A percentile compares a stretch with the other conserved stretches of the same genome.
Evolutionary conservation across 2,113 vertebrate genomes (phyloP).

Genomic region (Lampris incognitus): DNA sequence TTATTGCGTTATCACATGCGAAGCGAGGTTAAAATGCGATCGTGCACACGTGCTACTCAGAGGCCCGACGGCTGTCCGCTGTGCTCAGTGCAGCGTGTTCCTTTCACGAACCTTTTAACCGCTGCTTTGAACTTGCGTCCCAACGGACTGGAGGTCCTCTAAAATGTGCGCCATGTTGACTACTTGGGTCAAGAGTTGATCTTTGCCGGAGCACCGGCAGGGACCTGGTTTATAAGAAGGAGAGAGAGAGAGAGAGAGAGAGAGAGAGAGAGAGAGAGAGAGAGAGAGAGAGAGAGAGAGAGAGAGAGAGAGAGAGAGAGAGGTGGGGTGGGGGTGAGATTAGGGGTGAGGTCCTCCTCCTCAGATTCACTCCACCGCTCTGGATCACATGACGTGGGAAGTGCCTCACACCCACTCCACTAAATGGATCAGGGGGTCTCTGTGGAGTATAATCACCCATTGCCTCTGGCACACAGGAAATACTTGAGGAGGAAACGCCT

Average conservation of each 20-base stretch:
- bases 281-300: background rate
- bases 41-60: too few species aligned
- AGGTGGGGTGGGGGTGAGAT: background rate
- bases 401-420: background rate
- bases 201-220: constrained; percentile 25
- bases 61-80: background rate
- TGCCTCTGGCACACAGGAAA: constrained; percentile 26
- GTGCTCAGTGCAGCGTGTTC: constrained; percentile 23
- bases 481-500: constrained; percentile 49
- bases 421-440: constrained; percentile 24
- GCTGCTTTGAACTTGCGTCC: constrained; percentile 45
- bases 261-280: background rate
- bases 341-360: constrained; percentile 13
- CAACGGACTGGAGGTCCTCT: constrained; percentile 28
- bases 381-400: constrained; percentile 49
- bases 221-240: background rate
- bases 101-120: constrained; percentile 32
- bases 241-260: too few species aligned
- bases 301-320: too few species aligned
- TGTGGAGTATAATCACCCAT: constrained; percentile 31
- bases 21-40: too few species aligned
- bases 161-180: constrained; percentile 38
- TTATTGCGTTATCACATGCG: background rate
- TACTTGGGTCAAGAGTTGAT: constrained; percentile 37
- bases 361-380: constrained; percentile 37